Percentiles rank a stretch among this genome's conserved stretches.
These are phyloP conservation scores for Oryzias curvinotus DNA, from an alignment of 2,113 vertebrate genomes.

Conservation along the genomic window DNA sequence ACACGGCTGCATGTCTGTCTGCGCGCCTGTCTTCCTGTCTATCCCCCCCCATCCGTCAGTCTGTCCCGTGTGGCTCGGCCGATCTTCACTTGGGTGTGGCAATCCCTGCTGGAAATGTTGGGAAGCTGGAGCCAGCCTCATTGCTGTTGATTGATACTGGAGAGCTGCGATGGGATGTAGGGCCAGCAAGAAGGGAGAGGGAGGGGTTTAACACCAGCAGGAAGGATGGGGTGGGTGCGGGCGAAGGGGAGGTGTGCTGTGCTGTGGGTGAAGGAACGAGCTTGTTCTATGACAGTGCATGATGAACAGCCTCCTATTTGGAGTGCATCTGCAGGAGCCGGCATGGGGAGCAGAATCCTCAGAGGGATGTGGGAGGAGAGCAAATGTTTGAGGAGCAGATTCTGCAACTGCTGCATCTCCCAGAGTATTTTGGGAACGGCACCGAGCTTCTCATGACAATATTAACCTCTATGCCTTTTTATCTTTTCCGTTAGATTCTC, in stretches of 20 bases:
- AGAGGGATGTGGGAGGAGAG: conserved; percentile 66
- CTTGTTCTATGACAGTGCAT: conserved; percentile 67
- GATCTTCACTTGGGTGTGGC: conserved; percentile 53
- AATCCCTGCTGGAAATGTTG: conserved; percentile 43
- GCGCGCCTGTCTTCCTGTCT: conserved; percentile 45
- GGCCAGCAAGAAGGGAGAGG: conserved; percentile 53
- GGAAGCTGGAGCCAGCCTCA: conserved; percentile 62
- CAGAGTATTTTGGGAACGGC: conserved; percentile 60
- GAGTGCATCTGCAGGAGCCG: conserved; percentile 67
- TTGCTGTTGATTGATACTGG: conserved; percentile 77
- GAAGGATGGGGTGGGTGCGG: not conserved
- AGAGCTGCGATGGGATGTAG: conserved; percentile 51
- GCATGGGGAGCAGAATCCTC: conserved; percentile 57
- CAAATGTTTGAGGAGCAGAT: conserved; percentile 72
- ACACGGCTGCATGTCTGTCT: conserved; percentile 67
- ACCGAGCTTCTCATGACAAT: conserved; percentile 66
- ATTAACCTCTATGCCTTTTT: conserved; percentile 59
- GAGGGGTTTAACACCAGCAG: conserved; percentile 7
- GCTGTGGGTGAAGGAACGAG: conserved; percentile 23
- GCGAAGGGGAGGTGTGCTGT: too few relatives aligned
- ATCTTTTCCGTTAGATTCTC: conserved; percentile 63
- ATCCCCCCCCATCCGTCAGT: conserved; percentile 29
- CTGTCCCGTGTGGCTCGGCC: conserved; percentile 25
- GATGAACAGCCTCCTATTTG: conserved; percentile 74
- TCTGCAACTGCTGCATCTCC: conserved; percentile 56